phyloP scores from a whole-genome alignment of 2,113 vertebrate genomes.

The Alligator mississippiensis region DNA sequence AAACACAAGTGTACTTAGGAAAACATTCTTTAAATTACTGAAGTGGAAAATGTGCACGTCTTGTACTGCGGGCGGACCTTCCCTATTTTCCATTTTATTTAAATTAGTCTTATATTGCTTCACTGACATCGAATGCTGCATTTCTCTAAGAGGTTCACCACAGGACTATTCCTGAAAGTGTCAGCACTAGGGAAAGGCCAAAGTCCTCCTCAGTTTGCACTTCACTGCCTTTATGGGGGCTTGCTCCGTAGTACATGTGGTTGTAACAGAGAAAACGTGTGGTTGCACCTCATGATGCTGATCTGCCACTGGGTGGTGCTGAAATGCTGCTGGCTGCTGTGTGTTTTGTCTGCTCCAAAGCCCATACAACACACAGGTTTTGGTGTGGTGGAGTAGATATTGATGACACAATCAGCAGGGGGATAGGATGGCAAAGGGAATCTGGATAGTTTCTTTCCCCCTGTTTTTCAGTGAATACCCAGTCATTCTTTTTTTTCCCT shows the following conservation, averaged over 20 bases:
- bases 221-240: fast-evolving
- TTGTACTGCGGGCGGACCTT: not conserved
- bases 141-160: not conserved
- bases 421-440: not conserved
- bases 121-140: not conserved
- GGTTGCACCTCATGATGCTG: not conserved
- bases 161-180: not conserved
- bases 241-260: not conserved
- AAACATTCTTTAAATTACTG: fast-evolving
- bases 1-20: not conserved
- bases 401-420: fast-evolving
- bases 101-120: not conserved
- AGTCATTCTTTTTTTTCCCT: not conserved
- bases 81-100: not conserved
- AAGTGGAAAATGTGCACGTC: not conserved
- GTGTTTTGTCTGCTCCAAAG: not conserved
- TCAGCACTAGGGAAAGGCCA: not conserved
- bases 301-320: constrained; percentile 60
- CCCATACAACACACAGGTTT: too few species aligned
- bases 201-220: not conserved
- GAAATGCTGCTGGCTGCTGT: constrained; percentile 2
- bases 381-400: fast-evolving
- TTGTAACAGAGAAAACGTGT: not conserved
- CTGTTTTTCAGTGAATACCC: not conserved
- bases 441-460: not conserved